Evolutionary conservation across 2,797 vertebrate species (phyloP).

Genomic region (Pagetopsis macropterus): DNA sequence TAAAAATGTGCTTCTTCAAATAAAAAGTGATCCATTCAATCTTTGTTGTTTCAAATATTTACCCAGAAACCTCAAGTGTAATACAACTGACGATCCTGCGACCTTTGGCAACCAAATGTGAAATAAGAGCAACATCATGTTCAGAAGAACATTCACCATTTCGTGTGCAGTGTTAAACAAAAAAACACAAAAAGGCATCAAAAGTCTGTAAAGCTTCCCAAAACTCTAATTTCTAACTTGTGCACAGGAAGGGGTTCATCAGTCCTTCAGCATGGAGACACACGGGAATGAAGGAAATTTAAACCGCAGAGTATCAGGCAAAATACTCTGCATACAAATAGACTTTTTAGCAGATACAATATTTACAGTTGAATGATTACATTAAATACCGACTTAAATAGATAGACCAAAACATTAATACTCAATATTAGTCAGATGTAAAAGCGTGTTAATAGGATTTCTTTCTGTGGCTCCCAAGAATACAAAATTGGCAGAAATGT

Average conservation of each 20-base stretch:
- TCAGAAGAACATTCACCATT: constrained; percentile 26
- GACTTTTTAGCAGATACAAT: constrained; percentile 53
- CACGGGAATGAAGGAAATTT: constrained; percentile 65
- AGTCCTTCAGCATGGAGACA: constrained; percentile 49
- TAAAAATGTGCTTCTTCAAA: constrained; percentile 1
- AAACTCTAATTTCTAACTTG: constrained; percentile 25
- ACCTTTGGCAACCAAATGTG: constrained; percentile 24
- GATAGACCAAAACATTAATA: constrained; percentile 65
- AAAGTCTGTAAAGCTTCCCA: constrained; percentile 31
- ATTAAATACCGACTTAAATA: constrained; percentile 74
- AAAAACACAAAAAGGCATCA: constrained; percentile 25
- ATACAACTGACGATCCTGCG: constrained; percentile 10
- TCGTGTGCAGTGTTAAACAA: constrained; percentile 40
- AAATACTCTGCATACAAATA: constrained; percentile 45
- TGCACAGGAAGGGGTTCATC: constrained; percentile 31
- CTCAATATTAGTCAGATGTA: constrained; percentile 44
- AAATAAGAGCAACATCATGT: constrained; percentile 16
- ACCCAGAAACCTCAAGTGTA: not conserved
- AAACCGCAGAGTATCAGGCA: constrained; percentile 31
- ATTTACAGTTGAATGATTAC: constrained; percentile 67
- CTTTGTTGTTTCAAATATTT: not conserved
- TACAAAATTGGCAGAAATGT: constrained; percentile 22
- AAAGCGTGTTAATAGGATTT: constrained; percentile 32
- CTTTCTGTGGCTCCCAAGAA: constrained; percentile 7
- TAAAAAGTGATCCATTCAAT: not conserved